phyloP scores from a whole-genome alignment of 2,797 vertebrate species.

The Balearica regulorum region DNA sequence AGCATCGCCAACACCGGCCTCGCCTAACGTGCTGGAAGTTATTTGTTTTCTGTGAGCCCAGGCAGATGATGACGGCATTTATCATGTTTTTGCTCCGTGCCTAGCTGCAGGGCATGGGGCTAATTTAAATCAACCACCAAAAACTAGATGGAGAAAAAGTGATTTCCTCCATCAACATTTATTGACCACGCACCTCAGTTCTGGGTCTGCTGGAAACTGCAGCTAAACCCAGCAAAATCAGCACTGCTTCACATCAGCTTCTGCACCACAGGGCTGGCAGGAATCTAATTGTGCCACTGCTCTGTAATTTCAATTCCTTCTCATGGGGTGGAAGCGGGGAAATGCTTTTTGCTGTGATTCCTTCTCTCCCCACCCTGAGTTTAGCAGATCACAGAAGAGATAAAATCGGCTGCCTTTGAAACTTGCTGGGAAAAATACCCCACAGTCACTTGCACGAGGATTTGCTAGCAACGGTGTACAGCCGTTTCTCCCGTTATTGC shows the following conservation, averaged over 20 bases:
- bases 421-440: neutral
- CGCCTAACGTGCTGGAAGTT: neutral
- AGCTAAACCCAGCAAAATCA: neutral
- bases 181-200: neutral
- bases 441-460: neutral
- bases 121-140: neutral
- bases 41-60: neutral
- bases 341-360: neutral
- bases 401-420: neutral
- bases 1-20: neutral
- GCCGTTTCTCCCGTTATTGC: neutral
- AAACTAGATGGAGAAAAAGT: neutral
- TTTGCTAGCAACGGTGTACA: neutral
- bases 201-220: neutral
- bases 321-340: neutral
- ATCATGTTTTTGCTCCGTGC: neutral
- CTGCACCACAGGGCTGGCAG: accelerated
- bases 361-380: neutral
- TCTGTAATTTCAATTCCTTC: neutral
- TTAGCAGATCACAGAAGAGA: neutral
- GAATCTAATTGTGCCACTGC: neutral
- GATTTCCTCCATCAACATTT: neutral
- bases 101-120: neutral
- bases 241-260: neutral
- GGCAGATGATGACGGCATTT: neutral